Conservation (phyloP, 2,113 vertebrate species). For the Nipponia nippon region DNA sequence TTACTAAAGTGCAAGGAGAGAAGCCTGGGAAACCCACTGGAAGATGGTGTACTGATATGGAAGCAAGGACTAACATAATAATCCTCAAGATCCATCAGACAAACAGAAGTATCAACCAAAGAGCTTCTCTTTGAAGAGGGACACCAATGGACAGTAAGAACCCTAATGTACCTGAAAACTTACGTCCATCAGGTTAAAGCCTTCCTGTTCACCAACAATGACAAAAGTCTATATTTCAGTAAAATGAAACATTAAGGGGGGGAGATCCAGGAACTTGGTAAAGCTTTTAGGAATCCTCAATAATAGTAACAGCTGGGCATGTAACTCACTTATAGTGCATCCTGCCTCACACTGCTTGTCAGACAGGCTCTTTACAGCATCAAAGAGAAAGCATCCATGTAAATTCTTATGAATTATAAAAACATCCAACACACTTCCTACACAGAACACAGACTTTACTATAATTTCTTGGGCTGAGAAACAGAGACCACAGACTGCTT, state of each 20-base stretch:
- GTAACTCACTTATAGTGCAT: neutral
- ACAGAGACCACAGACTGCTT: neutral
- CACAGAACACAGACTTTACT: neutral
- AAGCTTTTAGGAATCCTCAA: neutral
- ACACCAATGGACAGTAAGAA: neutral
- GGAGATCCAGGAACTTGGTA: neutral
- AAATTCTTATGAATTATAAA: neutral
- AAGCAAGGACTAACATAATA: neutral
- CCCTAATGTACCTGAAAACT: neutral
- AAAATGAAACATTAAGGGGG: neutral
- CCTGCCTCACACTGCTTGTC: neutral
- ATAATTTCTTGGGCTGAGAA: neutral
- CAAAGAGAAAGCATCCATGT: neutral
- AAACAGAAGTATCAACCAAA: neutral
- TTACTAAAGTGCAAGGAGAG: neutral
- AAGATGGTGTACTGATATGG: neutral
- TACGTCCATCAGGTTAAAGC: neutral
- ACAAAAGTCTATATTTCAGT: neutral
- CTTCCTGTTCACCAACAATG: neutral
- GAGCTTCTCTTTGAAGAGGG: neutral
- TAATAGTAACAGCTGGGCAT: neutral
- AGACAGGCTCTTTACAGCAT: neutral
- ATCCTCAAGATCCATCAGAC: neutral
- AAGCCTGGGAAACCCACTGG: neutral
- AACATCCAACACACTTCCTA: neutral